Evolutionary conservation across 2,888 invertebrate genomes (phyloP), one percentile per base, ranked within the genome.

Genomic region (Itoplectis maculator): DNA sequence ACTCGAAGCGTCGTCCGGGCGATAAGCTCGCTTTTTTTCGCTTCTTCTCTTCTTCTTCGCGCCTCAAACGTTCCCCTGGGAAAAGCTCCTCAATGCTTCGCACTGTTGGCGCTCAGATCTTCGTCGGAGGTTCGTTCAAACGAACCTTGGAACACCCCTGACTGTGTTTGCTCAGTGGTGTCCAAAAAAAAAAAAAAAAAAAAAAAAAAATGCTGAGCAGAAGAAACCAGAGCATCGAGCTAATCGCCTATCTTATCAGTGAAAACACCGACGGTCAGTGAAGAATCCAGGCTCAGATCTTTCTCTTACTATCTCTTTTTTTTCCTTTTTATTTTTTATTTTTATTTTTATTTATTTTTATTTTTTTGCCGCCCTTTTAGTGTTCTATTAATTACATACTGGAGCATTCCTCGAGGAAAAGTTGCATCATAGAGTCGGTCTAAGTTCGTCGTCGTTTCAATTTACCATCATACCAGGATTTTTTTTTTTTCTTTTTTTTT

Each of bases 11-110:
- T 82, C 70, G 78, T 54, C 29, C 49, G n/a, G 56, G 65, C 74
- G 82, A 82, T 82, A 82, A 82, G 56, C 65, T 76, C 72, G 37
- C 66, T 47, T n/a, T n/a, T n/a, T n/a, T n/a, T n/a, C n/a, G n/a
- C n/a, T n/a, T 59, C 74, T 61, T 54, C 59, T 75, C 69, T 40
- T 70, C 59, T 56, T 54, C 20, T 47, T 65, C 42, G 15, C 18
- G 47, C 69, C 66, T 66, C 29, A 79, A 82, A 75, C 56, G n/a
- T 45, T 45, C 29, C 15, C 56, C 40, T 20, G 49, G 59, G 77
- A 61, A 78, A 65, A 37, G 9, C 49, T 35, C 13, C 45, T 23
- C 9, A 63, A 61, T 65, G n/a, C n/a, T n/a, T n/a, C n/a, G n/a
- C n/a, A n/a, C n/a, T n/a, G n/a, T n/a, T n/a, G n/a, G n/a, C n/a